Conservation (phyloP, 2,888 invertebrate species). For the Synergus japonicus region DNA sequence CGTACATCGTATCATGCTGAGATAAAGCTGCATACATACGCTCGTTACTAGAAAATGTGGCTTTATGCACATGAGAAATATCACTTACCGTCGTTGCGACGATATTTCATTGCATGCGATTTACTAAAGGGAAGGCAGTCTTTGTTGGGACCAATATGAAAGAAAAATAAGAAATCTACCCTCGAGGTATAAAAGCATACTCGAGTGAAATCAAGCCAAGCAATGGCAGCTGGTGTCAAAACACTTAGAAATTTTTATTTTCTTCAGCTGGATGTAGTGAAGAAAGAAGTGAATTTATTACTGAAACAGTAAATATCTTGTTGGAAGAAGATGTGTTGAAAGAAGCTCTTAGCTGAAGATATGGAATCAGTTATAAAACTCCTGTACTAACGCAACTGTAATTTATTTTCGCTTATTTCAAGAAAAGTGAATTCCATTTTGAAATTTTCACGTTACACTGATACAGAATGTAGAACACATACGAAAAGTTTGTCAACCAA, state of each 20-base stretch:
- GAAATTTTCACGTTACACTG: neutral
- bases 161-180: neutral
- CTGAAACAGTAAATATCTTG: no score
- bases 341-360: no score
- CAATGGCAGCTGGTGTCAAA: neutral
- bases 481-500: conserved; percentile 37
- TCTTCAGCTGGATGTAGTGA: neutral
- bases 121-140: neutral
- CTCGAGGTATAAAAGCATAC: neutral
- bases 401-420: neutral
- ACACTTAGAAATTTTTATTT: neutral
- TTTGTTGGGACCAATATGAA: neutral
- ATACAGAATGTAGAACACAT: neutral
- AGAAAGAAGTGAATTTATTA: neutral
- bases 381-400: neutral
- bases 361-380: neutral
- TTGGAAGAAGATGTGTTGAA: no score
- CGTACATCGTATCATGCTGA: conserved; percentile 14
- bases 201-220: neutral
- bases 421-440: neutral
- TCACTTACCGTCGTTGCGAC: neutral
- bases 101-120: conserved; percentile 1
- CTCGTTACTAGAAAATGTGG: conserved; percentile 9
- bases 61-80: conserved; percentile 18
- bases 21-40: conserved; percentile 2